A percentile compares a stretch with the other conserved stretches of the same genome.
These are phyloP conservation scores for Chloropsis cyanopogon DNA, from an alignment of 2,113 vertebrate species.

Conservation along the genomic window DNA sequence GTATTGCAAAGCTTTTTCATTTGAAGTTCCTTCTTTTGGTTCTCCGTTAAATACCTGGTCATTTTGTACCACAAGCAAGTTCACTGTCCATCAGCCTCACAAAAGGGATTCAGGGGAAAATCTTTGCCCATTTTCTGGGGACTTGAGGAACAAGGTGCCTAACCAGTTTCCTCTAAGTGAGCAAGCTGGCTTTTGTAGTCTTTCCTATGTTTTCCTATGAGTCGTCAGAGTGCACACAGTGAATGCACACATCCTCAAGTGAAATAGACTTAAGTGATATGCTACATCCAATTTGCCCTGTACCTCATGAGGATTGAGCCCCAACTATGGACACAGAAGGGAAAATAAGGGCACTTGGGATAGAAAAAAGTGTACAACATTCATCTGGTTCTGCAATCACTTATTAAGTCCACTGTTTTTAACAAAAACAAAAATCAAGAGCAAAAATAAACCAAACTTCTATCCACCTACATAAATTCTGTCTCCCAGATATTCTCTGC, in stretches of 20 bases:
- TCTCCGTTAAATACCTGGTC: neutral
- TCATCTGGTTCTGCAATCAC: conserved; percentile 8
- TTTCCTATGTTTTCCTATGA: neutral
- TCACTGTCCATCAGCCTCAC: neutral
- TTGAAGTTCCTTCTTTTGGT: neutral
- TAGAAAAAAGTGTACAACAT: conserved; percentile 2
- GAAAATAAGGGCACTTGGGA: conserved; percentile 51
- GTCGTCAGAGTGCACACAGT: neutral
- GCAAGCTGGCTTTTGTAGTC: neutral
- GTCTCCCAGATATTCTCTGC: conserved; percentile 5
- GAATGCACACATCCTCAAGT: neutral
- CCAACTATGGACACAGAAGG: conserved; percentile 1
- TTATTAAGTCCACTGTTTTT: conserved; percentile 40
- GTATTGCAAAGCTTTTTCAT: neutral
- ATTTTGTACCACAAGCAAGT: neutral
- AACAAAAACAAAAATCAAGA: conserved; percentile 15
- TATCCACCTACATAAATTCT: conserved; percentile 31
- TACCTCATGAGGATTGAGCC: neutral
- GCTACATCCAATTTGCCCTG: neutral
- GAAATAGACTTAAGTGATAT: neutral
- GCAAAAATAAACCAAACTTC: conserved; percentile 40
- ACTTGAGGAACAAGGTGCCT: neutral
- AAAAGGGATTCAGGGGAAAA: neutral
- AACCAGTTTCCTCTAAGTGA: neutral
- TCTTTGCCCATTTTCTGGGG: neutral